A percentile compares a stretch with the other conserved stretches of the same genome.
phyloP scores from a whole-genome alignment of 2,888 invertebrate genomes.

The Dryocosmus kuriphilus region DNA sequence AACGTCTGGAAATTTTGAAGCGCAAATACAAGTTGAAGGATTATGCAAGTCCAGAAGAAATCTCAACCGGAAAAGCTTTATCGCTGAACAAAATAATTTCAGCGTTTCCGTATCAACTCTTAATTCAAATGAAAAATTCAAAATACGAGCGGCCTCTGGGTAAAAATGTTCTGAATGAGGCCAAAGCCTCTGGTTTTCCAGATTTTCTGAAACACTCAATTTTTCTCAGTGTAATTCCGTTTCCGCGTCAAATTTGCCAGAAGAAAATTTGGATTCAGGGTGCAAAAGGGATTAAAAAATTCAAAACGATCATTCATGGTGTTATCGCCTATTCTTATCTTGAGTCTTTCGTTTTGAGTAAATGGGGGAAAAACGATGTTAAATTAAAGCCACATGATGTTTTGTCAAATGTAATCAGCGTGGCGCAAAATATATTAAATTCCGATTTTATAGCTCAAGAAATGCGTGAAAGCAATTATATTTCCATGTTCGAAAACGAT shows the following conservation, averaged over 20 bases:
- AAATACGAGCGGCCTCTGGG: not conserved
- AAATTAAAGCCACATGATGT: not conserved
- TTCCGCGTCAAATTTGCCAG: not conserved
- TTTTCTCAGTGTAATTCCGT: conserved; percentile 21
- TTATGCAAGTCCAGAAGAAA: conserved; percentile 19
- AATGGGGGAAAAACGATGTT: not conserved
- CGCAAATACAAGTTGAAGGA: conserved; percentile 22
- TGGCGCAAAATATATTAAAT: conserved; percentile 15
- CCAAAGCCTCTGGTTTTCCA: conserved; percentile 5
- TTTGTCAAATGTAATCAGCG: conserved; percentile 19
- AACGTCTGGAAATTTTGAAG: not conserved
- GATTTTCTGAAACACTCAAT: conserved; percentile 1
- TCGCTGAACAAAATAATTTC: not conserved
- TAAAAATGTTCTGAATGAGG: not conserved
- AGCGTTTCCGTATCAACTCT: conserved; percentile 19
- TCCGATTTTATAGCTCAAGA: not conserved
- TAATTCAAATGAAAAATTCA: not conserved
- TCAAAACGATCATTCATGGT: not conserved
- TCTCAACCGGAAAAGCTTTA: not conserved
- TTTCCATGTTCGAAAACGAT: not conserved
- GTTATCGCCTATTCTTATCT: conserved; percentile 10
- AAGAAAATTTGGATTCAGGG: not conserved
- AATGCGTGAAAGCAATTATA: not conserved
- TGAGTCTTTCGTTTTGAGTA: not conserved
- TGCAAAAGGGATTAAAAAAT: conserved; percentile 4